Conservation (phyloP, 2,888 invertebrate genomes). For the Agrotis ipsilon region DNA sequence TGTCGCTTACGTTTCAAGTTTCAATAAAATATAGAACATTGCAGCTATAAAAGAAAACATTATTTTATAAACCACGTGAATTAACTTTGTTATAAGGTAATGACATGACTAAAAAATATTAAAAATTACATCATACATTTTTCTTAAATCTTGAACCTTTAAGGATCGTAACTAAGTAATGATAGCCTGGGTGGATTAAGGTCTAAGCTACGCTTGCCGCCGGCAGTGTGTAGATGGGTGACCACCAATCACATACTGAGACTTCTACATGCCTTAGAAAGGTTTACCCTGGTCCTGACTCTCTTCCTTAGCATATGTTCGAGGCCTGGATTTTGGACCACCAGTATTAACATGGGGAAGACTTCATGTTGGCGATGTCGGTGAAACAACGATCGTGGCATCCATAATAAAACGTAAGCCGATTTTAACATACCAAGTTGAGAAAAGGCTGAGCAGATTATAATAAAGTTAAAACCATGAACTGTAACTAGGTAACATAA, state of each 20-base stretch:
- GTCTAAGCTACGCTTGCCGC: background rate
- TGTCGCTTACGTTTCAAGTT: conserved; percentile 1
- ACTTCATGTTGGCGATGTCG: too few relatives aligned
- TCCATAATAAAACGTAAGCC: background rate
- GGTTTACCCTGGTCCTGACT: background rate
- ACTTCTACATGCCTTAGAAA: background rate
- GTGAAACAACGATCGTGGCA: background rate
- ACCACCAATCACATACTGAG: background rate
- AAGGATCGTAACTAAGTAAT: background rate
- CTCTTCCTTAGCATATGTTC: background rate
- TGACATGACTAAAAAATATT: conserved; percentile 4
- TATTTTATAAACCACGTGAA: conserved; percentile 4
- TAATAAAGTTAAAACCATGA: background rate
- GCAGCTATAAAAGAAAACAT: background rate
- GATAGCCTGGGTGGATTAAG: background rate
- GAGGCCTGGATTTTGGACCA: background rate
- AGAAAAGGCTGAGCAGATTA: background rate
- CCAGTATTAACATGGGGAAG: background rate
- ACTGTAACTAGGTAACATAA: background rate
- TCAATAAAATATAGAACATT: background rate
- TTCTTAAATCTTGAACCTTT: background rate
- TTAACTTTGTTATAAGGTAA: conserved; percentile 25
- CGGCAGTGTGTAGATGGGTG: background rate
- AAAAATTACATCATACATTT: conserved; percentile 41
- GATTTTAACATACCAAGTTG: background rate